phyloP scores from a whole-genome alignment of 2,888 invertebrate genomes.

The Amphipyra tragopoginis region DNA sequence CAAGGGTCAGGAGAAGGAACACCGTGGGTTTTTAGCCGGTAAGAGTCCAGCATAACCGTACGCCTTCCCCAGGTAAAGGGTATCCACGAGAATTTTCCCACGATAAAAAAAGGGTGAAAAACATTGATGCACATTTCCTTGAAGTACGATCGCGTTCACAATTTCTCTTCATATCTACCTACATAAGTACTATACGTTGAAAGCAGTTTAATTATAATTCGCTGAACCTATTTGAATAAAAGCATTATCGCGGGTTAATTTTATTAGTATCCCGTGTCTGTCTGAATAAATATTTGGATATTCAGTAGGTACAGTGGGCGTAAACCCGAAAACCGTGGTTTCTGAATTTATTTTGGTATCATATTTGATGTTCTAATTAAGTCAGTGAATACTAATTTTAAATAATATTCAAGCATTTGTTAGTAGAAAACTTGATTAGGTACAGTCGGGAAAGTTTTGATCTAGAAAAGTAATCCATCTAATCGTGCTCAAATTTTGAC shows the following conservation, averaged over 20 bases:
- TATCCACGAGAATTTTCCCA: too few species aligned
- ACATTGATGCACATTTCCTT: too few species aligned
- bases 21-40: too few species aligned
- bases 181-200: background rate
- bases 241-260: conserved; percentile 14
- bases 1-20: too few species aligned
- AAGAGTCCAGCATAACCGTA: too few species aligned
- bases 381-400: conserved; percentile 9
- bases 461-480: too few species aligned
- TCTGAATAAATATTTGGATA: conserved; percentile 34
- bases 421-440: background rate
- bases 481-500: too few species aligned
- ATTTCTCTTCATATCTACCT: too few species aligned
- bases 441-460: too few species aligned
- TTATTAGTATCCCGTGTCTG: conserved; percentile 9
- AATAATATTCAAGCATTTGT: background rate
- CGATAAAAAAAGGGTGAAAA: too few species aligned
- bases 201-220: conserved; percentile 21
- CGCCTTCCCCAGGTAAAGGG: too few species aligned
- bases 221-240: conserved; percentile 32
- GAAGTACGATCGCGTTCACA: too few species aligned
- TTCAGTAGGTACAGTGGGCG: conserved; percentile 11
- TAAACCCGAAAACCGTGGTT: conserved; percentile 23
- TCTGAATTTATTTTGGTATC: conserved; percentile 29
- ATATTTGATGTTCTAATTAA: conserved; percentile 20